Conservation (phyloP, 2,888 invertebrate species). For the Oscheius sp. region DNA sequence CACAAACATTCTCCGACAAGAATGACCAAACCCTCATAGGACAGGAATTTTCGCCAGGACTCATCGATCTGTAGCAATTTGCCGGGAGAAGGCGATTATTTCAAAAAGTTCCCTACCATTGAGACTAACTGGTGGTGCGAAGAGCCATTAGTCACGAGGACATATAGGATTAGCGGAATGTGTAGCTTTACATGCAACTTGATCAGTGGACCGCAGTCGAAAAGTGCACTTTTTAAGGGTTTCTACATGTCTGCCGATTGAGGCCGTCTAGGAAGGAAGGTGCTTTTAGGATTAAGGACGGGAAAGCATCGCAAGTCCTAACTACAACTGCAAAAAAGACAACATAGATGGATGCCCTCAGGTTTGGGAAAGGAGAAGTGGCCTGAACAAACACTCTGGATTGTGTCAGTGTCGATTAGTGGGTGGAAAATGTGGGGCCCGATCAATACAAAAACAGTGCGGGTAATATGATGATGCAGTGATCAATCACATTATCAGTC, state of each 20-base stretch:
- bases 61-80: no score
- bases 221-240: not conserved
- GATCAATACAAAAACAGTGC: slow-evolving; percentile 26
- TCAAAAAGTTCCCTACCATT: not conserved
- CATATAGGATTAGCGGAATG: not conserved
- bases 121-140: slow-evolving; percentile 14
- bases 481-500: slow-evolving; percentile 32
- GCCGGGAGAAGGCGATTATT: not conserved
- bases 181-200: not conserved
- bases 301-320: not conserved
- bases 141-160: not conserved
- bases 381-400: slow-evolving; percentile 5
- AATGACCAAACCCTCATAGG: no score
- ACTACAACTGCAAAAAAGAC: slow-evolving; percentile 15
- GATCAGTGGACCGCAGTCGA: not conserved
- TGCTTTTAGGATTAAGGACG: slow-evolving; percentile 15
- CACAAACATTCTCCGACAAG: no score
- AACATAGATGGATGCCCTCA: slow-evolving; percentile 15
- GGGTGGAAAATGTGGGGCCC: no score
- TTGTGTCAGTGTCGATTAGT: not conserved
- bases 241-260: not conserved
- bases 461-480: slow-evolving; percentile 27
- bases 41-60: no score
- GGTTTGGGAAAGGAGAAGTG: not conserved
- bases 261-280: not conserved